A percentile compares a stretch with the other conserved stretches of the same genome.
phyloP scores from a whole-genome alignment of 2,113 vertebrate genomes.

The Lipotes vexillifer region DNA sequence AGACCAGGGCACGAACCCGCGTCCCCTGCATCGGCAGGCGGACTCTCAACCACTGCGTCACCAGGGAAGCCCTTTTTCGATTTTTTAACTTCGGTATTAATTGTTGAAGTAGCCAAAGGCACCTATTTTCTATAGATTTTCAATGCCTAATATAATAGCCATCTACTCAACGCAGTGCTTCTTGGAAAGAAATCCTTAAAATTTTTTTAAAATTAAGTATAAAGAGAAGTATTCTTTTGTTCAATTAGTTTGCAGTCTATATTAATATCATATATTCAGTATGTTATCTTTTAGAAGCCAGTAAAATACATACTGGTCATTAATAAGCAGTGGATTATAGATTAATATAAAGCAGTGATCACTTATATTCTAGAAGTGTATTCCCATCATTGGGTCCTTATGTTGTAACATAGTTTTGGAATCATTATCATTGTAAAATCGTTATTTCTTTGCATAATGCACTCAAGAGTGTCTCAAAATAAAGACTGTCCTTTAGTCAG shows the following conservation, averaged over 20 bases:
- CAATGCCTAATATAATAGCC: slow-evolving; percentile 54
- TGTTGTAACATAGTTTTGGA: slow-evolving; percentile 57
- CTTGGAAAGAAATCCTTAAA: slow-evolving; percentile 54
- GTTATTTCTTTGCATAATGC: slow-evolving; percentile 60
- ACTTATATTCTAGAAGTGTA: neutral
- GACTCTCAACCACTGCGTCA: no score
- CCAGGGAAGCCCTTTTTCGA: no score
- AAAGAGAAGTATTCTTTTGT: slow-evolving; percentile 54
- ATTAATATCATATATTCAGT: slow-evolving; percentile 61
- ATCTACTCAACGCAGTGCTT: slow-evolving; percentile 60
- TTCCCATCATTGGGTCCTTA: neutral
- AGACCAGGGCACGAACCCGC: no score
- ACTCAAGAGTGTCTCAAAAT: slow-evolving; percentile 62
- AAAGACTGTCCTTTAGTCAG: slow-evolving; percentile 50
- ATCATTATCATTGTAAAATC: slow-evolving; percentile 62
- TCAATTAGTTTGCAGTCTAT: slow-evolving; percentile 59
- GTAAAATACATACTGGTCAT: neutral
- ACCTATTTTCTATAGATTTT: slow-evolving; percentile 65
- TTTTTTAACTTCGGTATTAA: slow-evolving; percentile 74
- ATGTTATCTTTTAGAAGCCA: slow-evolving; percentile 46
- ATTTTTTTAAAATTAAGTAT: slow-evolving; percentile 63
- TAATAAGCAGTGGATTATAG: neutral
- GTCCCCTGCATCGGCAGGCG: no score
- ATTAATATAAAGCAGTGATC: neutral
- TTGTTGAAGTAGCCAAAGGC: slow-evolving; percentile 72